Percentiles rank a stretch among this genome's conserved stretches.
phyloP scores from a whole-genome alignment of 2,888 invertebrate genomes.

The Drosophila histrio region DNA sequence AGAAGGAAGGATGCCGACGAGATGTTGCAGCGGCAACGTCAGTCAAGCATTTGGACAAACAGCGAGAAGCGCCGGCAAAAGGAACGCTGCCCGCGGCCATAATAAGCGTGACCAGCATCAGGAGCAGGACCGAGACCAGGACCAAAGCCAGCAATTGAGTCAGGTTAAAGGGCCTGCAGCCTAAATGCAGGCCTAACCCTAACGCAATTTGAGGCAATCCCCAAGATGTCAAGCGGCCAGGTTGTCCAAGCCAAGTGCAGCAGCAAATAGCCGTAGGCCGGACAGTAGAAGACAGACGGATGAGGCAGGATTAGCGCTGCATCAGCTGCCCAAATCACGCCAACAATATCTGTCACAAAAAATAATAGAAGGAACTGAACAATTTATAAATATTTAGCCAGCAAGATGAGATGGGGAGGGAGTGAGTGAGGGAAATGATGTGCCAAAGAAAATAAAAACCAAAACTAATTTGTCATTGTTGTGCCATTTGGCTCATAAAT shows the following conservation, averaged over 20 bases:
- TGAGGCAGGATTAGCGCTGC: background rate
- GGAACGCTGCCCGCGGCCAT: slow-evolving; percentile 64
- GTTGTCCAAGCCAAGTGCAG: slow-evolving; percentile 67
- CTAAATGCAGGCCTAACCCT: slow-evolving; percentile 66
- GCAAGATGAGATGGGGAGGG: slow-evolving; percentile 21
- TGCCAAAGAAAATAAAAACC: slow-evolving; percentile 65
- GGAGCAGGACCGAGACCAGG: slow-evolving; percentile 8
- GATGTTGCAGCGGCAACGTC: slow-evolving; percentile 39
- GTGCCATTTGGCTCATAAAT: slow-evolving; percentile 57
- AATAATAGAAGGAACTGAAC: slow-evolving; percentile 53
- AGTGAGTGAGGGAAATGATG: slow-evolving; percentile 46
- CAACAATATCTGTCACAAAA: slow-evolving; percentile 52
- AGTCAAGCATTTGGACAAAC: slow-evolving; percentile 77
- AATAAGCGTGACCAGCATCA: slow-evolving; percentile 75
- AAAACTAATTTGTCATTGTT: slow-evolving; percentile 78
- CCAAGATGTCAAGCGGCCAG: slow-evolving; percentile 61
- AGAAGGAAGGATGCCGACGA: slow-evolving; percentile 40
- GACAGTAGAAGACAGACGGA: background rate
- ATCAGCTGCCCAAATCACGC: slow-evolving; percentile 51
- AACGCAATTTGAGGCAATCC: slow-evolving; percentile 74
- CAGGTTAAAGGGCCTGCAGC: slow-evolving; percentile 51
- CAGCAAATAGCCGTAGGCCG: slow-evolving; percentile 67
- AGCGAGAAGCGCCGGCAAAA: slow-evolving; percentile 67
- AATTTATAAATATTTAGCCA: slow-evolving; percentile 82
- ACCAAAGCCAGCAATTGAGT: background rate